Percentiles rank a stretch among this genome's conserved stretches.
phyloP scores from a whole-genome alignment of 2,113 vertebrate genomes.

The Cisticola juncidis region DNA sequence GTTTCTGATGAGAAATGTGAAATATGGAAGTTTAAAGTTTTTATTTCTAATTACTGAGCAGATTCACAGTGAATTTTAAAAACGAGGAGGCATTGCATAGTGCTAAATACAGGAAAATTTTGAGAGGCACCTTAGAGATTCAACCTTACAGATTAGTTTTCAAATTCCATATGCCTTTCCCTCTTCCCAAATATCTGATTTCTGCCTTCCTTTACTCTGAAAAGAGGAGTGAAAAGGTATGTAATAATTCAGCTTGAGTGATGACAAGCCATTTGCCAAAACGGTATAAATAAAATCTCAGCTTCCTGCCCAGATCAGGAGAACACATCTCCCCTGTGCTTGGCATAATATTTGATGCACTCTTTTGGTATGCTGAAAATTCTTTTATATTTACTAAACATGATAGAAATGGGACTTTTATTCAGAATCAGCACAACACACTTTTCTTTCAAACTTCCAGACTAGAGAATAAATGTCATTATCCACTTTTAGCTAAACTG shows the following conservation, averaged over 20 bases:
- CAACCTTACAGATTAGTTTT: neutral
- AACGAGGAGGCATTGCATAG: accelerated
- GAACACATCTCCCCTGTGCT: neutral
- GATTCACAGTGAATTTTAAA: neutral
- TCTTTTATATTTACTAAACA: neutral
- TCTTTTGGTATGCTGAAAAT: neutral
- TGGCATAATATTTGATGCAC: neutral
- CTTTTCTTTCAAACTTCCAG: neutral
- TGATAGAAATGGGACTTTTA: neutral
- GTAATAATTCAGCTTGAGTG: neutral
- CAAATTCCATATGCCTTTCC: neutral
- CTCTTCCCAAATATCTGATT: neutral
- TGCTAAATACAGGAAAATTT: neutral
- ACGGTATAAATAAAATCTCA: neutral
- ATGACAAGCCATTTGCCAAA: neutral
- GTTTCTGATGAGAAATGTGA: neutral
- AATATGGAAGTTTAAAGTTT: neutral
- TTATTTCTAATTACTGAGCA: neutral
- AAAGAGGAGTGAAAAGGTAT: neutral
- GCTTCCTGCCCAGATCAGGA: neutral
- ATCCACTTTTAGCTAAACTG: neutral
- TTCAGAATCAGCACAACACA: neutral
- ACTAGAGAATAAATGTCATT: neutral
- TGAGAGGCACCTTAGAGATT: neutral
- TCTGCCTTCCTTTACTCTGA: neutral